These are phyloP conservation scores for Myotis myotis DNA, from an alignment of 2,797 vertebrate genomes.

Conservation along the genomic window DNA sequence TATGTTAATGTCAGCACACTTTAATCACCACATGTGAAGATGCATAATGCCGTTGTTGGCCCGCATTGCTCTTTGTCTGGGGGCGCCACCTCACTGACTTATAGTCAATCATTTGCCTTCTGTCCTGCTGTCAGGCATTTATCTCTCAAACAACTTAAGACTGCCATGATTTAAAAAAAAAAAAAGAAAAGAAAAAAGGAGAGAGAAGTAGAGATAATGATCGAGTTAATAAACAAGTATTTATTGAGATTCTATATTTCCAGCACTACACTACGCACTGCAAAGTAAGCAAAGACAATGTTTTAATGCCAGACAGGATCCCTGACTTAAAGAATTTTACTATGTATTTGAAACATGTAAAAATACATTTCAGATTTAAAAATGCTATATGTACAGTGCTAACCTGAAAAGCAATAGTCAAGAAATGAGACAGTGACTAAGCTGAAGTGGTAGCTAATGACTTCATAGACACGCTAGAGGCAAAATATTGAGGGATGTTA, in stretches of 20 bases:
- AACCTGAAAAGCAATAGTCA: neutral
- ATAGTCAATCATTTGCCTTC: neutral
- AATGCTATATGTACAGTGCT: neutral
- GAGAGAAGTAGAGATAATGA: neutral
- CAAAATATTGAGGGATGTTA: neutral
- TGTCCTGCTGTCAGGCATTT: neutral
- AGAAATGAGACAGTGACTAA: neutral
- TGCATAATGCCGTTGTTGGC: conserved; percentile 1
- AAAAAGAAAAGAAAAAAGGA: conserved; percentile 8
- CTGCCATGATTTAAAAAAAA: neutral
- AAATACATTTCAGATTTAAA: neutral
- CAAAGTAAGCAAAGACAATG: neutral
- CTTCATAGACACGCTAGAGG: neutral
- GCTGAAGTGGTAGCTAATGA: neutral
- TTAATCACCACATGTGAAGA: conserved; percentile 80
- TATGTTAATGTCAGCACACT: conserved; percentile 79
- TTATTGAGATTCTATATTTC: neutral
- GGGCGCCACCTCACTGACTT: neutral
- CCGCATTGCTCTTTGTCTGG: neutral
- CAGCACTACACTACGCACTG: neutral
- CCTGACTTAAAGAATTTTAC: neutral
- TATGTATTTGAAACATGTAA: neutral
- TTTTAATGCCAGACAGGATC: neutral
- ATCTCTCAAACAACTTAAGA: neutral
- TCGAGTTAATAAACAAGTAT: neutral